phyloP scores from a whole-genome alignment of 2,888 invertebrate genomes.

The Polydrusus tereticollis region DNA sequence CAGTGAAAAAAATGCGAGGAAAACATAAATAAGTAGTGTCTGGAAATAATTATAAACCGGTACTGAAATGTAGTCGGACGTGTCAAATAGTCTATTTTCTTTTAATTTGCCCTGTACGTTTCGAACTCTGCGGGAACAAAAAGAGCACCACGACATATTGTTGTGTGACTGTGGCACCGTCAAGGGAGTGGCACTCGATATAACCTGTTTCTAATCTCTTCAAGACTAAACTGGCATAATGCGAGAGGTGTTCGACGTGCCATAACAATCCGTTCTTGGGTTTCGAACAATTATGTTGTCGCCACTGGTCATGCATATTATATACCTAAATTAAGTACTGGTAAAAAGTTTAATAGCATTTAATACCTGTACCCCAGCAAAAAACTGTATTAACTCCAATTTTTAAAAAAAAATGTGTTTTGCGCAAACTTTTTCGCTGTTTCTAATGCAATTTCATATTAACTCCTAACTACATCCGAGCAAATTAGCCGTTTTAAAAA shows the following conservation, averaged over 20 bases:
- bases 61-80: neutral
- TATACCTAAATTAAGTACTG: no score
- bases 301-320: constrained; percentile 21
- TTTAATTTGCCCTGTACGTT: neutral
- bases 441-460: no score
- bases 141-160: constrained; percentile 50
- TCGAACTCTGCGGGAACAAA: constrained; percentile 29
- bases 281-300: constrained; percentile 13
- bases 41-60: neutral
- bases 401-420: no score
- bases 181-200: constrained; percentile 51
- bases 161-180: constrained; percentile 43
- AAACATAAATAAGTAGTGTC: no score
- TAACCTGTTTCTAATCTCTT: constrained; percentile 52
- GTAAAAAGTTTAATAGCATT: no score
- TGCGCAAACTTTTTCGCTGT: no score
- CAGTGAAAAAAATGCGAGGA: no score
- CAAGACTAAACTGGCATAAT: constrained; percentile 52
- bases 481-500: no score
- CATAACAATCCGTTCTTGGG: constrained; percentile 50
- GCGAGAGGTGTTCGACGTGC: constrained; percentile 51
- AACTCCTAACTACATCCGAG: no score
- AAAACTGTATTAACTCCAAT: no score
- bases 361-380: no score
- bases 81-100: neutral